Evolutionary conservation across 2,113 vertebrate species (phyloP).

Genomic region (Centropus unirufus): DNA sequence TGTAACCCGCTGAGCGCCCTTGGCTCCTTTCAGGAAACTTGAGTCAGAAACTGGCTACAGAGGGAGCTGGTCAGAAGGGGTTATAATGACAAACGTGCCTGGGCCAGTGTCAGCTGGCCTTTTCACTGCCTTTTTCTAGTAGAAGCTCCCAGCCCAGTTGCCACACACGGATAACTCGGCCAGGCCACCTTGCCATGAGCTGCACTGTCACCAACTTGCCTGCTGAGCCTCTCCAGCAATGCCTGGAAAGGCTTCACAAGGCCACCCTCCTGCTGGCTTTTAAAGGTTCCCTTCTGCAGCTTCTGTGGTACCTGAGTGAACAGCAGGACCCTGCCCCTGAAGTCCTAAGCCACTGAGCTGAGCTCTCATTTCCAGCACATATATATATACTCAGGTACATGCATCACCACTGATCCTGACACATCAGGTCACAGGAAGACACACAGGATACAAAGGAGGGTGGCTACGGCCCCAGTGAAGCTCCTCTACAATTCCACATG

Average conservation of each 20-base stretch:
- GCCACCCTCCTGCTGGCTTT: not conserved
- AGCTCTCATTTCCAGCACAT: not conserved
- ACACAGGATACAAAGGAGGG: not conserved
- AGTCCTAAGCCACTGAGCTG: not conserved
- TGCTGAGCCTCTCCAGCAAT: not conserved
- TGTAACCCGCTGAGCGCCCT: rapidly evolving
- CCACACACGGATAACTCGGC: rapidly evolving
- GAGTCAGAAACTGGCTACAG: not conserved
- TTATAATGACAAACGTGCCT: not conserved
- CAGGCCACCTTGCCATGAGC: not conserved
- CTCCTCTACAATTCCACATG: not conserved
- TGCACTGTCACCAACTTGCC: not conserved
- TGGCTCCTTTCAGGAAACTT: not conserved
- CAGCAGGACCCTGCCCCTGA: not conserved
- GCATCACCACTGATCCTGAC: rapidly evolving
- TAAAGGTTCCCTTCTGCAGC: not conserved
- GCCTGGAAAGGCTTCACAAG: not conserved
- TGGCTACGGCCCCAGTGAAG: not conserved
- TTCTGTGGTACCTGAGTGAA: not conserved
- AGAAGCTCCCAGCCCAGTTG: not conserved
- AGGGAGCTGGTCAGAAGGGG: not conserved
- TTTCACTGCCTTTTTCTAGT: not conserved
- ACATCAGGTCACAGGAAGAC: too few species aligned
- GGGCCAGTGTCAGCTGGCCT: not conserved
- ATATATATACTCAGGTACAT: not conserved